A percentile compares a stretch with the other conserved stretches of the same genome.
Conservation (phyloP, 2,888 invertebrate genomes). For the Drosophila barbarae region DNA sequence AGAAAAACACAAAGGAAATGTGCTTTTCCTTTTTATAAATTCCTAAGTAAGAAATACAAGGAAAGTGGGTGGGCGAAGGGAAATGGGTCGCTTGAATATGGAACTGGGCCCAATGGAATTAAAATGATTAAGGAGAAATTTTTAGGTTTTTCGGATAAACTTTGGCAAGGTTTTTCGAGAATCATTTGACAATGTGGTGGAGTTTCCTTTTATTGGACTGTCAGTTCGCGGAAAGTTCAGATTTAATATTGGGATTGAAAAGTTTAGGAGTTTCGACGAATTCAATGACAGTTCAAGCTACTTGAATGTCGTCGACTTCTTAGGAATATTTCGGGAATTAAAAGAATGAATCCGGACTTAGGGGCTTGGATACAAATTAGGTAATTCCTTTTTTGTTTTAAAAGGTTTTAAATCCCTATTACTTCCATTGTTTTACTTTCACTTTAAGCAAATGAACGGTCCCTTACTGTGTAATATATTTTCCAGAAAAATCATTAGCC, state of each 20-base stretch:
- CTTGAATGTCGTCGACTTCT: conserved; percentile 1
- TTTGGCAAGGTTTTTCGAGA: conserved; percentile 11
- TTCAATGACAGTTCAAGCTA: conserved; percentile 12
- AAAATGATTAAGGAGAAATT: conserved; percentile 25
- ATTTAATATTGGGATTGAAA: conserved; percentile 19
- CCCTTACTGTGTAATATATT: neutral
- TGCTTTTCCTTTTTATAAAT: conserved; percentile 15
- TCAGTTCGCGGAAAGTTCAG: conserved; percentile 6
- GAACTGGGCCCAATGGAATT: conserved; percentile 40
- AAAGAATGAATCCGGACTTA: neutral
- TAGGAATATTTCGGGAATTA: neutral
- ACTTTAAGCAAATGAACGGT: neutral
- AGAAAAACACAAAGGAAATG: conserved; percentile 19
- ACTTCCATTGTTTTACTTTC: no score
- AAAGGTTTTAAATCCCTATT: no score
- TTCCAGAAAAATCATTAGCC: conserved; percentile 20
- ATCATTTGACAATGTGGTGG: conserved; percentile 19
- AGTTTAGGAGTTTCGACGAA: conserved; percentile 8
- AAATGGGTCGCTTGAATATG: conserved; percentile 31
- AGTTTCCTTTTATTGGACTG: neutral
- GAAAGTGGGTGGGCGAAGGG: neutral
- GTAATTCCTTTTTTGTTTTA: neutral
- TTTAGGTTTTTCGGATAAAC: conserved; percentile 1
- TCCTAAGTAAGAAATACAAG: conserved; percentile 53
- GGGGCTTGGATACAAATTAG: neutral